phyloP scores from a whole-genome alignment of 2,888 invertebrate genomes.

The Xestia sexstrigata region DNA sequence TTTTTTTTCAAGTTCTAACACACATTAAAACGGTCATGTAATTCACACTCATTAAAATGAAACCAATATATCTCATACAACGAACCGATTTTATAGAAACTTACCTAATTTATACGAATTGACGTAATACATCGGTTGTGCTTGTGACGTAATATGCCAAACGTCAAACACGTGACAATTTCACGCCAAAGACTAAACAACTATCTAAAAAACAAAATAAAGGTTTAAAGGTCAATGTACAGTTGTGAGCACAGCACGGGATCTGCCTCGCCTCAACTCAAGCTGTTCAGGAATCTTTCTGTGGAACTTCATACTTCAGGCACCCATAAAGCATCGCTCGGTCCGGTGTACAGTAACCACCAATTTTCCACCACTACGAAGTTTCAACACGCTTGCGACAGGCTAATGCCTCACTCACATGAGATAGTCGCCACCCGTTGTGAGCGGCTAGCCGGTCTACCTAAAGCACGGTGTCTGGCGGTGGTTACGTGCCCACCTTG shows the following conservation, averaged over 20 bases:
- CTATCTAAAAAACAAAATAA: constrained; percentile 53
- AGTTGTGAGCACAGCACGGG: background rate
- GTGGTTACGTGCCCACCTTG: background rate
- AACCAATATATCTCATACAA: constrained; percentile 22
- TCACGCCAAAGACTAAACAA: constrained; percentile 55
- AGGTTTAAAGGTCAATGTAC: constrained; percentile 10
- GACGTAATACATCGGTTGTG: constrained; percentile 24
- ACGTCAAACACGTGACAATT: constrained; percentile 21
- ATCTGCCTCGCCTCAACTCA: background rate
- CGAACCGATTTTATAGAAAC: constrained; percentile 35
- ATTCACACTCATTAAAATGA: constrained; percentile 12
- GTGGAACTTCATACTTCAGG: background rate
- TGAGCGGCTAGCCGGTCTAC: background rate
- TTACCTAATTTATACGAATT: constrained; percentile 41
- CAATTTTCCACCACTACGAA: background rate
- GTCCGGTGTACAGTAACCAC: background rate
- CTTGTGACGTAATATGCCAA: constrained; percentile 21
- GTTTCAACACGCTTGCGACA: background rate
- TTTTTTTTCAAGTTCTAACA: background rate
- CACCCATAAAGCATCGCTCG: background rate
- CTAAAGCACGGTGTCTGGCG: background rate
- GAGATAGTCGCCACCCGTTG: background rate
- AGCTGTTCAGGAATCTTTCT: background rate
- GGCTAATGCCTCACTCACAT: background rate
- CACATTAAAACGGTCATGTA: background rate